These are phyloP conservation scores for Danio aesculapii DNA, from an alignment of 2,797 vertebrate genomes.

Conservation along the genomic window DNA sequence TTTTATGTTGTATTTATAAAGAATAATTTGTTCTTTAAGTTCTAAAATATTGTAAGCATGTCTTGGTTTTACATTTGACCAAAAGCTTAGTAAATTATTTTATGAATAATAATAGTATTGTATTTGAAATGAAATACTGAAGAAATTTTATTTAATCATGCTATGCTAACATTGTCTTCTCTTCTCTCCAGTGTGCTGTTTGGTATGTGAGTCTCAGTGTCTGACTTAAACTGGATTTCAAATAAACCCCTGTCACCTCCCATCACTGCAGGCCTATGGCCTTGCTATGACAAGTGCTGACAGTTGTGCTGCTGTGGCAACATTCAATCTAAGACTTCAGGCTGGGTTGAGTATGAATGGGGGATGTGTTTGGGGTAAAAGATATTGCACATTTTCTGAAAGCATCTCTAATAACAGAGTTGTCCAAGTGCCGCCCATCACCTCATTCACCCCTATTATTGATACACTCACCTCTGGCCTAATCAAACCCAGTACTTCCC, in stretches of 20 bases:
- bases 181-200: slow-evolving; percentile 13
- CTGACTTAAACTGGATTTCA: slow-evolving; percentile 74
- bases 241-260: slow-evolving; percentile 80
- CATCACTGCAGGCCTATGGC: slow-evolving; percentile 70
- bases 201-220: slow-evolving; percentile 65
- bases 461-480: slow-evolving; percentile 36
- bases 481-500: slow-evolving; percentile 25
- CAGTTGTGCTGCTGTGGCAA: slow-evolving; percentile 82
- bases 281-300: slow-evolving; percentile 75
- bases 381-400: slow-evolving; percentile 71
- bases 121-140: no score
- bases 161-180: no score
- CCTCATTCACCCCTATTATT: slow-evolving; percentile 35
- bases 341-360: slow-evolving; percentile 46
- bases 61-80: no score
- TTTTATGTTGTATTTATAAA: no score
- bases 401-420: slow-evolving; percentile 67
- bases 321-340: slow-evolving; percentile 76
- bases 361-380: slow-evolving; percentile 26
- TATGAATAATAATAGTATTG: no score
- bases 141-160: no score
- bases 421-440: slow-evolving; percentile 61
- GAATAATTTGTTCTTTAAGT: no score
- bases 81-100: no score
- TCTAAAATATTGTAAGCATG: no score